Evolutionary conservation across 1,140 invertebrate species (phyloP).

Genomic region (Nilaparvata lugens): DNA sequence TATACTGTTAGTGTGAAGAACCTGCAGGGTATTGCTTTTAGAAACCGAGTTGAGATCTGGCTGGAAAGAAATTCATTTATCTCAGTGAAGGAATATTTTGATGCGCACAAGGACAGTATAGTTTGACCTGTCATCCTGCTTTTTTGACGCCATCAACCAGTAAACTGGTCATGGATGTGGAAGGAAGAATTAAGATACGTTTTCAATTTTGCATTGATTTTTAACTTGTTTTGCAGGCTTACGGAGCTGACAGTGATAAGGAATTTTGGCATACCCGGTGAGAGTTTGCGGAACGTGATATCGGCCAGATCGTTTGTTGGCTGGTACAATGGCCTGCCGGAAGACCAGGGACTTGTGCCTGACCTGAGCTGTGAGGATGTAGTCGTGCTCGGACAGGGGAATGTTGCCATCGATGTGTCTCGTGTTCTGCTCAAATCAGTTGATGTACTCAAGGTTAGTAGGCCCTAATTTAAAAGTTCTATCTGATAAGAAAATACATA

Average conservation of each 20-base stretch:
- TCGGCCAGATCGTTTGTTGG: constrained; percentile 89
- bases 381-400: constrained; percentile 90
- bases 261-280: constrained; percentile 73
- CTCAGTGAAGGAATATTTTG: too few relatives aligned
- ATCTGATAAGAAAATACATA: too few relatives aligned
- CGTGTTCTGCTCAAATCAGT: constrained; percentile 75
- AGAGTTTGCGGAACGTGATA: constrained; percentile 70
- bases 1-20: too few relatives aligned
- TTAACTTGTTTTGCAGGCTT: constrained; percentile 48
- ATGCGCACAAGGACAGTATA: background rate
- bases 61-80: too few relatives aligned
- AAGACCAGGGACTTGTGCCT: constrained; percentile 53
- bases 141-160: too few relatives aligned
- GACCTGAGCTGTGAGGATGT: constrained; percentile 56
- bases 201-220: background rate
- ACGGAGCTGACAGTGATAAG: constrained; percentile 78
- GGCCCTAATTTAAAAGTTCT: too few relatives aligned
- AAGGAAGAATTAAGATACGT: background rate
- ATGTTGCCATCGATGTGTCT: constrained; percentile 97
- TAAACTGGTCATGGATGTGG: too few relatives aligned
- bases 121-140: background rate
- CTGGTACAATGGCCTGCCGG: constrained; percentile 95
- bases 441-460: constrained; percentile 52
- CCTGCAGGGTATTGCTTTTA: too few relatives aligned
- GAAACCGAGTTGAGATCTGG: too few relatives aligned